phyloP scores from a whole-genome alignment of 2,113 vertebrate species.

The Lipophrys pholis region DNA sequence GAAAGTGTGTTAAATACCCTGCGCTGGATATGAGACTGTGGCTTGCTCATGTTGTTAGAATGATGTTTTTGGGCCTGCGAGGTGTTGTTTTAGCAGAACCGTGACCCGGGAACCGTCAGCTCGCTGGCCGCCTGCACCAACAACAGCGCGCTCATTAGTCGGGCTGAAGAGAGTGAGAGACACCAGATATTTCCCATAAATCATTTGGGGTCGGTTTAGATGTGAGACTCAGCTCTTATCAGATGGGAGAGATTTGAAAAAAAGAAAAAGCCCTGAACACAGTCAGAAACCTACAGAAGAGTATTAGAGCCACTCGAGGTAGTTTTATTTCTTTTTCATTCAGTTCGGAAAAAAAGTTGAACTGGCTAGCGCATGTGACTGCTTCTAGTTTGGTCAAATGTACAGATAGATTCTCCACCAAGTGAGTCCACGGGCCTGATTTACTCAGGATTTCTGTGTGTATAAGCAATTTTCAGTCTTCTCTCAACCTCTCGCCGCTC shows the following conservation, averaged over 20 bases:
- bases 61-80: constrained; percentile 48
- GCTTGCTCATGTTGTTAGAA: constrained; percentile 39
- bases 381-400: no score
- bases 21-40: constrained; percentile 13
- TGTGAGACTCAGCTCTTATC: constrained; percentile 45
- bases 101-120: constrained; percentile 38
- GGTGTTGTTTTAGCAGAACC: constrained; percentile 52
- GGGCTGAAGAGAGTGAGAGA: constrained; percentile 35
- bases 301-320: no score
- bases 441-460: no score
- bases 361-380: no score
- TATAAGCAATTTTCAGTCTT: no score
- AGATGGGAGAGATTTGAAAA: constrained; percentile 23
- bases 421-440: no score
- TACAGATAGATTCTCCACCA: no score
- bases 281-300: neutral
- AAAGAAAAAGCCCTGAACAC: constrained; percentile 34
- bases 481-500: no score
- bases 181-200: constrained; percentile 68
- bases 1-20: constrained; percentile 45
- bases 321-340: no score
- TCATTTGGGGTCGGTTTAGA: constrained; percentile 42
- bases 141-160: constrained; percentile 15
- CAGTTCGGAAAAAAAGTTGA: no score
- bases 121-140: constrained; percentile 26